Base-by-base conservation (phyloP, 2,888 invertebrate genomes). In the Drosophila diplacantha region DNA sequence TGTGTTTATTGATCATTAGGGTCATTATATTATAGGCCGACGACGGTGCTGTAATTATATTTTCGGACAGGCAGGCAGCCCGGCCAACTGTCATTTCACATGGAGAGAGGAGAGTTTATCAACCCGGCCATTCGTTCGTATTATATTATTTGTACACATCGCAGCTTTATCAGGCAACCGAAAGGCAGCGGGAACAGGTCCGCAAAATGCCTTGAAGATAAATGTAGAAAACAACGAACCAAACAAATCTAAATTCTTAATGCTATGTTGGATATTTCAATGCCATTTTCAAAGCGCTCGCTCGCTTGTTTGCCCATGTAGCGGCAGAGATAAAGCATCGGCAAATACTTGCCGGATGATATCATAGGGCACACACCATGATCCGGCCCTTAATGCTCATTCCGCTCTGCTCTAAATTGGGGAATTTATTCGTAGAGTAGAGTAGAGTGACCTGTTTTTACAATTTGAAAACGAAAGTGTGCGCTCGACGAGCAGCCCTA, bases 1-100 rank as follows among this genome's bases (percentile, higher is more conserved):
- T 66, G 53, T 62, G 72, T 74, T 75, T 77, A 75, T 77, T 68
- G 77, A 81, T 77, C 77, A 81, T 81, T 77, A 81, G 78, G 76
- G 81, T 73, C 78, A 75, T 73, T 77, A 80, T 69, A 46, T 57
- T 50, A 50, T 43, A 35, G 60, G 41, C 59, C 41, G 3, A 44
- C 59, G n/a, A 46, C 67, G 11, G 50, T 26, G 44, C 38, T 65
- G 75, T 81, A 72, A 78, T 74, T 81, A 78, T 78, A 61, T 61
- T 38, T 59, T 54, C 44, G 34, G 43, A 39, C 37, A 50, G n/a
- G n/a, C n/a, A n/a, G n/a, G n/a, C n/a, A n/a, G n/a, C n/a, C n/a
- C n/a, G n/a, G 24, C 32, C 75, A 81, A 75, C 72, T 81, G 77
- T 71, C 75, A 62, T 63, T 78, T 81, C 77, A 74, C 81, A 77